Evolutionary conservation across 1,140 invertebrate species (phyloP).

Genomic region (Hylaeus anthracinus): DNA sequence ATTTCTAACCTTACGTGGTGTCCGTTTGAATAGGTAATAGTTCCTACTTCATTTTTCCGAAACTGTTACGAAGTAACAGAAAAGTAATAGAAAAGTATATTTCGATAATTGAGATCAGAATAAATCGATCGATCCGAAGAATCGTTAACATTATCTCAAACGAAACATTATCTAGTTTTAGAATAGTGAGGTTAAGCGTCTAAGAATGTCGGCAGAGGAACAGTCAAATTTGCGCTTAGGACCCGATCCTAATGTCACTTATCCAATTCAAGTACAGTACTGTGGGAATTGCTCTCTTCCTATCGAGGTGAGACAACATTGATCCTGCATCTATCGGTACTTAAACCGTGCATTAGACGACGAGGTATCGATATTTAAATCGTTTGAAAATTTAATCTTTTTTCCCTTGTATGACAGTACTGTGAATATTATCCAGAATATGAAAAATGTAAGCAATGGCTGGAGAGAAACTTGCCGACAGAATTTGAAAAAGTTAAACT

Average conservation of each 20-base stretch:
- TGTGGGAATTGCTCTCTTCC: constrained; percentile 98
- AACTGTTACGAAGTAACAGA: background rate
- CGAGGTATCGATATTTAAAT: background rate
- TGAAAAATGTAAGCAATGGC: constrained; percentile 98
- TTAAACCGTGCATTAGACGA: background rate
- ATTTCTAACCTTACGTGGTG: constrained; percentile 30
- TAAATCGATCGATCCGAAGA: background rate
- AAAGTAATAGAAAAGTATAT: background rate
- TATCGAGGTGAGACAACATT: constrained; percentile 85
- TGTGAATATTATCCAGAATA: constrained; percentile 99
- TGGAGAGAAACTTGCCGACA: constrained; percentile 95
- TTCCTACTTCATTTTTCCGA: background rate
- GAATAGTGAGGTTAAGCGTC: constrained; percentile 46
- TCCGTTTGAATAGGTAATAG: constrained; percentile 22
- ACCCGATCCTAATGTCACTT: constrained; percentile 83
- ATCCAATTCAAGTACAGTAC: constrained; percentile 94
- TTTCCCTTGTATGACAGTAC: constrained; percentile 86
- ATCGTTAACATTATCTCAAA: background rate
- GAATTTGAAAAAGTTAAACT: constrained; percentile 94
- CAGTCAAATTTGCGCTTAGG: constrained; percentile 75
- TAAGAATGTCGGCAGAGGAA: constrained; percentile 73
- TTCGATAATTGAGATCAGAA: background rate
- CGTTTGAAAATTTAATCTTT: constrained; percentile 24
- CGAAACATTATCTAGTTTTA: background rate
- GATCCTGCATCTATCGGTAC: background rate